Conservation (phyloP, 2,797 vertebrate genomes). For the Catostomus latipinnis region DNA sequence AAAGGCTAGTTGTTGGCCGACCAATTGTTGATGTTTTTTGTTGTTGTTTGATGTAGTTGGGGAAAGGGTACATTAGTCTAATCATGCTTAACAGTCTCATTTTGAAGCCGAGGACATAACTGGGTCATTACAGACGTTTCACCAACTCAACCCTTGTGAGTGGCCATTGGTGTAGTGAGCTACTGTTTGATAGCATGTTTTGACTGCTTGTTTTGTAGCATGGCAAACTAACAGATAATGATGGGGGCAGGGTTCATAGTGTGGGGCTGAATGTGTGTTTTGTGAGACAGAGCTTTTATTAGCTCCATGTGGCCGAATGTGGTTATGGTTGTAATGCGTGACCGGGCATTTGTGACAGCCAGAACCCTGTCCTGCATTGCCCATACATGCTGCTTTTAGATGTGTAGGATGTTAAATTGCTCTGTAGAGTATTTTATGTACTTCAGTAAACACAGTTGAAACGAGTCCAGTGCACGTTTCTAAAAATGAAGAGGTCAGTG, state of each 20-base stretch:
- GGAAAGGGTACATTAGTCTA: conserved; percentile 41
- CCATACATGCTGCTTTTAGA: conserved; percentile 63
- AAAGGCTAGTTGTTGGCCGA: conserved; percentile 23
- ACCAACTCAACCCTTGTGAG: conserved; percentile 71
- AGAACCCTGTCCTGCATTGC: conserved; percentile 75
- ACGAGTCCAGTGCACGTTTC: background rate
- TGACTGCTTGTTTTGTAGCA: conserved; percentile 59
- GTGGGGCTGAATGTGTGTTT: conserved; percentile 54
- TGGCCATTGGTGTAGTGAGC: conserved; percentile 64
- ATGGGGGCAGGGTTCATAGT: conserved; percentile 76
- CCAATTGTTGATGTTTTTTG: conserved; percentile 23
- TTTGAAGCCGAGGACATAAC: conserved; percentile 63
- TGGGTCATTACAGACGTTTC: conserved; percentile 77
- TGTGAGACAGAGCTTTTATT: conserved; percentile 64
- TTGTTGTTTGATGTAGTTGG: conserved; percentile 61
- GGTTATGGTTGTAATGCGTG: conserved; percentile 81
- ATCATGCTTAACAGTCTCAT: background rate
- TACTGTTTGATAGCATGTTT: conserved; percentile 68
- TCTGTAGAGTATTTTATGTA: conserved; percentile 31
- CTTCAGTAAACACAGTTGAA: conserved; percentile 38
- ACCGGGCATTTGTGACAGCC: conserved; percentile 82
- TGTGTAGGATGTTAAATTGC: conserved; percentile 27
- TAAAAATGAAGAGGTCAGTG: conserved; percentile 17
- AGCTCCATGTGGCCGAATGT: conserved; percentile 67
- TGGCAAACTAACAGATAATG: conserved; percentile 66